Conservation (phyloP, 2,888 invertebrate genomes). For the Eucera pruinosa region DNA sequence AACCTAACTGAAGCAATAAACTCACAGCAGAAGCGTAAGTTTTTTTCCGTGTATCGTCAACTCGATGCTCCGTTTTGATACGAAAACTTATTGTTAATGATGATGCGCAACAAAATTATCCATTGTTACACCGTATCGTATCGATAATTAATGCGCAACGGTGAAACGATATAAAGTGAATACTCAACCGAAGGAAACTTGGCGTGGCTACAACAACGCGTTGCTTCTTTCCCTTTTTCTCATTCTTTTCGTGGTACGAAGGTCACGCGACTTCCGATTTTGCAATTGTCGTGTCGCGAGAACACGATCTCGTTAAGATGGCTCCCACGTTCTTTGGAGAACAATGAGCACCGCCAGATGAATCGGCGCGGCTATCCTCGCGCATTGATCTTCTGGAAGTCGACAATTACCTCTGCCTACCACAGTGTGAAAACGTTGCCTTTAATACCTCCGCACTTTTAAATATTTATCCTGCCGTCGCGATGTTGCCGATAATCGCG, state of each 20-base stretch:
- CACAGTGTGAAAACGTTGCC: neutral
- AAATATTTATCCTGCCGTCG: too few species aligned
- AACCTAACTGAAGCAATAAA: too few species aligned
- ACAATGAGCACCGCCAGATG: conserved; percentile 24
- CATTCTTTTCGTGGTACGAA: neutral
- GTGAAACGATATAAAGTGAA: too few species aligned
- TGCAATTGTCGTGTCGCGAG: conserved; percentile 29
- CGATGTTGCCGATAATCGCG: neutral
- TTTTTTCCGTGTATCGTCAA: too few species aligned
- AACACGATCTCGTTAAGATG: neutral
- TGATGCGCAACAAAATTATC: too few species aligned
- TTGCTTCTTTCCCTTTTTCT: too few species aligned
- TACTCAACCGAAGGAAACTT: neutral
- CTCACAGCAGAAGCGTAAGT: too few species aligned
- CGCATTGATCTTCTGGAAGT: neutral
- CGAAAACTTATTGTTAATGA: too few species aligned
- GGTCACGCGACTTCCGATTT: conserved; percentile 33
- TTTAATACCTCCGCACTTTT: too few species aligned
- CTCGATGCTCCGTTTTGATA: too few species aligned
- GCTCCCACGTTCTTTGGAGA: conserved; percentile 33
- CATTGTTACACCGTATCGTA: too few species aligned
- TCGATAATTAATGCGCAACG: too few species aligned
- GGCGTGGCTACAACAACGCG: neutral
- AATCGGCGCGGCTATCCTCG: neutral
- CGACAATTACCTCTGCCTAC: neutral